phyloP scores from a whole-genome alignment of 1,140 invertebrate species.

The Ectropis grisescens region DNA sequence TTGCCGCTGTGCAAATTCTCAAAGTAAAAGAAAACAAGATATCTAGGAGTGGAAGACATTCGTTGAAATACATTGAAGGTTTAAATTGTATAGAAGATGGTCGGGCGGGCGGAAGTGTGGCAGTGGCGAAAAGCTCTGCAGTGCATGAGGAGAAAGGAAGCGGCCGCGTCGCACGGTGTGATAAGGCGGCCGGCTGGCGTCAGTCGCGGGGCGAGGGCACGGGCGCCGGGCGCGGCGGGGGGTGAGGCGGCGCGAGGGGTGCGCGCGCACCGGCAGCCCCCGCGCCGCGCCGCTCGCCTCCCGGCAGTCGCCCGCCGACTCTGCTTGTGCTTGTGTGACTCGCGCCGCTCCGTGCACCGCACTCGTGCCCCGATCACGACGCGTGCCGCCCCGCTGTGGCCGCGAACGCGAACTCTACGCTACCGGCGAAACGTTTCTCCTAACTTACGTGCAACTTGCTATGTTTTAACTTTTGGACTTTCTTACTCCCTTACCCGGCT shows the following conservation, averaged over 20 bases:
- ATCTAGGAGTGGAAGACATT: too few species aligned
- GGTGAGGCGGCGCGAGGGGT: conserved; percentile 25
- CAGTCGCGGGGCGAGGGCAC: conserved; percentile 23
- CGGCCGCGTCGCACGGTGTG: conserved; percentile 55
- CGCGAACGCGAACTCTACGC: conserved; percentile 63
- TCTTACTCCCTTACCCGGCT: conserved; percentile 59
- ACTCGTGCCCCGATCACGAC: conserved; percentile 64
- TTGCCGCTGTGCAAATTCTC: too few species aligned
- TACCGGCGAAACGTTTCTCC: conserved; percentile 62
- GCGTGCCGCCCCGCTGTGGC: conserved; percentile 61
- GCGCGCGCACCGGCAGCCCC: conserved; percentile 46
- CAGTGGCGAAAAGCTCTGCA: conserved; percentile 66
- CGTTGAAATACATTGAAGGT: too few species aligned
- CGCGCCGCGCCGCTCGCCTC: conserved; percentile 44
- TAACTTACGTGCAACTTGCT: conserved; percentile 61
- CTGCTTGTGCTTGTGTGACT: conserved; percentile 66
- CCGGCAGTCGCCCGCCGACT: conserved; percentile 63
- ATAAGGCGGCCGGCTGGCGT: conserved; percentile 57
- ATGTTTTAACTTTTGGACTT: conserved; percentile 64
- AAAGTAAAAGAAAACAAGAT: too few species aligned
- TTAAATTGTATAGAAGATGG: too few species aligned
- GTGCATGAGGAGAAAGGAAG: conserved; percentile 67
- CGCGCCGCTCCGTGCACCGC: conserved; percentile 64
- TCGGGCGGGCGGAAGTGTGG: conserved; percentile 58
- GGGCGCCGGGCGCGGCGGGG: too few species aligned